phyloP scores from a whole-genome alignment of 2,113 vertebrate genomes.

The Egretta garzetta region DNA sequence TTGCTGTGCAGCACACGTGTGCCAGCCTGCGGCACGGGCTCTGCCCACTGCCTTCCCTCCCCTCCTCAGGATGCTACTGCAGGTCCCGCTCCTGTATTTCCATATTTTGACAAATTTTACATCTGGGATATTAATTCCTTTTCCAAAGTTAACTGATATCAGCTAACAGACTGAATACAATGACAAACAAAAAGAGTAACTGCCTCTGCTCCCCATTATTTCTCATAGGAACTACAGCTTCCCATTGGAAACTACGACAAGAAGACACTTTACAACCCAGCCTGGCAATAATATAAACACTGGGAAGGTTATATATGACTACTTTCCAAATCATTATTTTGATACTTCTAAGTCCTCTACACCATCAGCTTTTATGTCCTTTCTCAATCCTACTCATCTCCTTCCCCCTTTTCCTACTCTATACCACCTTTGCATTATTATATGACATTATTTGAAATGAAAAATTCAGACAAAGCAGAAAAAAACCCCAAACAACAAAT shows the following conservation, averaged over 20 bases:
- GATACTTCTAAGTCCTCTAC: not conserved
- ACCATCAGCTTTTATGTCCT: not conserved
- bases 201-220: not conserved
- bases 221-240: not conserved
- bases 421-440: not conserved
- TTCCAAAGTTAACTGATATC: not conserved
- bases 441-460: not conserved
- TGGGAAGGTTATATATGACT: not conserved
- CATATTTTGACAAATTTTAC: not conserved
- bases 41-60: not conserved
- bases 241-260: not conserved
- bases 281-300: not conserved
- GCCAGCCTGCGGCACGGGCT: not conserved
- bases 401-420: not conserved
- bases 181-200: not conserved
- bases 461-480: not conserved
- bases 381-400: not conserved
- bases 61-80: not conserved
- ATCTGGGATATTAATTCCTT: not conserved
- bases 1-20: not conserved
- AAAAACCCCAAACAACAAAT: not conserved
- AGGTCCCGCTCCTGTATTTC: rapidly evolving
- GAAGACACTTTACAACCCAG: not conserved
- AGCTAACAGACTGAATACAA: not conserved
- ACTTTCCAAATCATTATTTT: not conserved